Evolutionary conservation across 2,888 invertebrate species (phyloP), one percentile per base, ranked within the genome.

Genomic region (Rhingia rostrata): DNA sequence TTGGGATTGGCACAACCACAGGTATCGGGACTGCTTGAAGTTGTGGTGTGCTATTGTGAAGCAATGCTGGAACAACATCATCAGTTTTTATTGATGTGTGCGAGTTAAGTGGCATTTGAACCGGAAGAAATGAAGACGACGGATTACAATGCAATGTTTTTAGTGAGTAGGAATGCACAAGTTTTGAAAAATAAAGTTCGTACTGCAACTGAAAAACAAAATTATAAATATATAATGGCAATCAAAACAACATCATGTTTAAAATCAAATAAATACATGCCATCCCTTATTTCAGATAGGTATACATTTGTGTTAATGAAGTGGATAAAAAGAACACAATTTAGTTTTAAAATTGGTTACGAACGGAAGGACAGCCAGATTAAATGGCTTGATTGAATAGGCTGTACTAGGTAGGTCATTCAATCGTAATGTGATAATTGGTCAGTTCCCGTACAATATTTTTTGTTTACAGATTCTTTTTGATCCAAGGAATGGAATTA

Each of bases 181-280:
- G 85, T 87, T 90, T 91, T 4, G 90, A 90, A 88, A 91, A 91
- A 86, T 91, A 90, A 87, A 91, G 88, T 87, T 91, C 91, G 74
- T 91, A 91, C 86, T 91, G 91, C 30, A 90, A 77, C 91, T 91
- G 84, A 2, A 75, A 61, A 41, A 4, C 60, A 47, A 53, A 53
- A 22, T 22, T n/a, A 22, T 22, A 2, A 2, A 41, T 12, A 64
- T 22, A 39, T 45, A 30, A 3, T 30, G 22, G 7, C 2, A 49
- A 22, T 14, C 14, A 22, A 22, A 47, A 22, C 1, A 2, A 22
- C 22, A 22, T 22, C 22, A 22, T 22, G 22, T 22, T 22, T 22
- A 2, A 22, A 22, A 22, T 22, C 1, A 22, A 22, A 22, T 22
- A 22, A 22, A 22, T 22, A 22, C 2, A 22, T 22, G 22, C 22